Evolutionary conservation across 2,888 invertebrate genomes (phyloP).

Genomic region (Ophioninae sp.): DNA sequence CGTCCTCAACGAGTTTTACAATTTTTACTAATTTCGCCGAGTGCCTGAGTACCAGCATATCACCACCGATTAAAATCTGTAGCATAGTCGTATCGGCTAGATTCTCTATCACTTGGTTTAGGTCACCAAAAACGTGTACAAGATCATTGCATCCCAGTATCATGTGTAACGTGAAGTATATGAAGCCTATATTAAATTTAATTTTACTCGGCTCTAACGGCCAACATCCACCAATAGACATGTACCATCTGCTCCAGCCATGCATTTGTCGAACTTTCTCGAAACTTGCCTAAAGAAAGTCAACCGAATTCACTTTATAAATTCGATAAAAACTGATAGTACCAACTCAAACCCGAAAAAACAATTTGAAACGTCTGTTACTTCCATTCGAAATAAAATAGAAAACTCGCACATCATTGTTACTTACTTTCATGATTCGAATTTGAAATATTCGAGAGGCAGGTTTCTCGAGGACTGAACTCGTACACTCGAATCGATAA

Average conservation of each 20-base stretch:
- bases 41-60: constrained; percentile 25
- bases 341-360: not conserved
- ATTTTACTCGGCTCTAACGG: constrained; percentile 9
- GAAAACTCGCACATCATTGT: not conserved
- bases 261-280: constrained; percentile 5
- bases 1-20: not conserved
- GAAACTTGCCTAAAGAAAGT: not conserved
- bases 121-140: constrained; percentile 28
- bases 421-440: constrained; percentile 8
- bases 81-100: constrained; percentile 13
- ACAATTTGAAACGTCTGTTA: not conserved
- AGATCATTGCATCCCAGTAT: constrained; percentile 34
- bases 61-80: constrained; percentile 2
- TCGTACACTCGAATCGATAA: not conserved
- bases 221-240: constrained; percentile 33
- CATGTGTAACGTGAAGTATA: constrained; percentile 45
- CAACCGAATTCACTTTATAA: not conserved
- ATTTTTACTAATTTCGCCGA: not conserved
- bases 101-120: constrained; percentile 31
- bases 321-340: not conserved
- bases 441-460: not conserved
- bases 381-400: not conserved
- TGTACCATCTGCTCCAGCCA: constrained; percentile 11
- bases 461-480: not conserved
- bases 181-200: constrained; percentile 20